Percentiles rank a stretch among this genome's conserved stretches.
Conservation (phyloP, 2,797 vertebrate species). For the Xiphorhynchus erythropygius region DNA sequence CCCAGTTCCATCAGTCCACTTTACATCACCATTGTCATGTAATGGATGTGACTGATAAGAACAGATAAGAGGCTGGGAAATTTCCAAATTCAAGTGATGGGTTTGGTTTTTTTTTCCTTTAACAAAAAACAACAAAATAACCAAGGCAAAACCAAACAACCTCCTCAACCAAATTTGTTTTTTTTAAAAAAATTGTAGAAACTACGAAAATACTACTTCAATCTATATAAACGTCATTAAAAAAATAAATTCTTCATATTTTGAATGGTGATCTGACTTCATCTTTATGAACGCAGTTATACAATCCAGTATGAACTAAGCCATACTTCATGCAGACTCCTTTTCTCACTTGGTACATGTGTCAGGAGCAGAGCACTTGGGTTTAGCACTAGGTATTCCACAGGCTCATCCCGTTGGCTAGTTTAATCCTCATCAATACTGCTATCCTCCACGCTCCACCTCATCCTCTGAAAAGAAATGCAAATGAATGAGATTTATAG, state of each 20-base stretch:
- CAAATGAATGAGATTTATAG: slow-evolving; percentile 66
- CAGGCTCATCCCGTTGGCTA: slow-evolving; percentile 33
- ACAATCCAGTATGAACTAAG: background rate
- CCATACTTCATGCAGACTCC: background rate
- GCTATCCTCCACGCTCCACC: slow-evolving; percentile 41
- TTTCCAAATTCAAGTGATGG: background rate
- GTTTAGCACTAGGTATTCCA: slow-evolving; percentile 20
- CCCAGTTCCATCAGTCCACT: background rate
- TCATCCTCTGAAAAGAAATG: slow-evolving; percentile 63
- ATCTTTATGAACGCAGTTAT: background rate
- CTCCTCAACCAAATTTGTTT: rapidly evolving
- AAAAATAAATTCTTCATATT: background rate
- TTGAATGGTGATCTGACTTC: background rate
- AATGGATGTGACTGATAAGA: slow-evolving; percentile 4
- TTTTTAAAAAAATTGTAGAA: background rate
- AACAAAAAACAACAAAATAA: background rate
- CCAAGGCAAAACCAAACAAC: background rate
- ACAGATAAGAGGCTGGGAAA: background rate
- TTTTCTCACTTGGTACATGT: background rate
- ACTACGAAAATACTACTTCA: background rate
- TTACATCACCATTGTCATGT: background rate
- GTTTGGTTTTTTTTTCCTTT: rapidly evolving
- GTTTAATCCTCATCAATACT: slow-evolving; percentile 60
- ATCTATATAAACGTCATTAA: background rate
- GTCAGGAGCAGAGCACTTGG: slow-evolving; percentile 17